A percentile compares a stretch with the other conserved stretches of the same genome.
Conservation (phyloP, 2,888 invertebrate species). For the Amiota mariae region DNA sequence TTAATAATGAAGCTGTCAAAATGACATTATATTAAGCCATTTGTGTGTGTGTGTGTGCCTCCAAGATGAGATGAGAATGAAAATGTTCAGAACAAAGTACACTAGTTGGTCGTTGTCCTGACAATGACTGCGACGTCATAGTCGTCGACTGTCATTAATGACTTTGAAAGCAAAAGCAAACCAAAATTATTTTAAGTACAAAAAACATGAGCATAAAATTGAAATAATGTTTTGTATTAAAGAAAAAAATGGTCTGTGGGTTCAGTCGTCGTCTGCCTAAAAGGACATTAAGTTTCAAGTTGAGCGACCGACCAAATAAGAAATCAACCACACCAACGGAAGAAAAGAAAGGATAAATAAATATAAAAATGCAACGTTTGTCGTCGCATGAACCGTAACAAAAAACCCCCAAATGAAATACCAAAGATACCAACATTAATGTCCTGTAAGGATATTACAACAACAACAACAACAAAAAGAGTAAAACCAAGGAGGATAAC, state of each 20-base stretch:
- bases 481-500: not conserved
- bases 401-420: not conserved
- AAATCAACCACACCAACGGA: too few relatives aligned
- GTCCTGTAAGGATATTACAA: not conserved
- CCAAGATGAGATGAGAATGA: not conserved
- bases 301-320: not conserved
- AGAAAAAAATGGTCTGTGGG: not conserved
- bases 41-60: not conserved
- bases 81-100: not conserved
- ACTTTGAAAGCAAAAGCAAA: not conserved
- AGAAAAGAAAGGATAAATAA: slow-evolving; percentile 9
- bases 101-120: not conserved
- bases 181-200: not conserved
- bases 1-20: slow-evolving; percentile 59
- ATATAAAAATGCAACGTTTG: slow-evolving; percentile 26
- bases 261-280: too few relatives aligned
- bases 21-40: slow-evolving; percentile 26
- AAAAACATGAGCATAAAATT: slow-evolving; percentile 21
- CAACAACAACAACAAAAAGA: too few relatives aligned
- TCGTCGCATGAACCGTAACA: slow-evolving; percentile 20
- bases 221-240: not conserved
- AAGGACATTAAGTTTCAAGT: slow-evolving; percentile 4
- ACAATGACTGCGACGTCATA: not conserved
- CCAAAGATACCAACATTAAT: slow-evolving; percentile 17
- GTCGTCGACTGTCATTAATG: not conserved